These are phyloP conservation scores for Argentina silus DNA, from an alignment of 2,797 vertebrate genomes.

Conservation along the genomic window DNA sequence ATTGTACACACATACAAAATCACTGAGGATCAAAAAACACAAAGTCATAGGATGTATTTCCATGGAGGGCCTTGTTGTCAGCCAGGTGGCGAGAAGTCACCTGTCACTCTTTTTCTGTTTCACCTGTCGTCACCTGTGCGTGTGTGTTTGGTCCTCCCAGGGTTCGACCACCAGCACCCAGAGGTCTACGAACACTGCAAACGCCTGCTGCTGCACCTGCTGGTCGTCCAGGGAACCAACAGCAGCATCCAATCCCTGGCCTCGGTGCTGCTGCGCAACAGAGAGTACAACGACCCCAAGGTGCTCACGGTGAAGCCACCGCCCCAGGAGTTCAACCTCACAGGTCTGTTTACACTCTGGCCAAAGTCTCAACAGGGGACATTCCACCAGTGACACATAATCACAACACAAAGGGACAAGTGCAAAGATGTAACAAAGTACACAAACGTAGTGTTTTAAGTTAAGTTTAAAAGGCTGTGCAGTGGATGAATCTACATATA, in stretches of 20 bases:
- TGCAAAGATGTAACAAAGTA: no score
- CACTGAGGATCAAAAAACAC: no score
- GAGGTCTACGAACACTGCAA: slow-evolving; percentile 99
- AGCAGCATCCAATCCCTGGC: slow-evolving; percentile 91
- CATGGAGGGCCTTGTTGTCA: no score
- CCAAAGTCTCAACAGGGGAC: neutral
- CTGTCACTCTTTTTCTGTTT: neutral
- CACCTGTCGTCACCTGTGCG: neutral
- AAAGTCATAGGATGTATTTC: no score
- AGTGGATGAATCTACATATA: no score
- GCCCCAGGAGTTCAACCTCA: slow-evolving; percentile 90
- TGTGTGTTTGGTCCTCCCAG: slow-evolving; percentile 63
- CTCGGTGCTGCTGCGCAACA: slow-evolving; percentile 93
- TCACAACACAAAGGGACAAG: no score
- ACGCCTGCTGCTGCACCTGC: slow-evolving; percentile 92
- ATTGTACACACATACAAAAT: no score
- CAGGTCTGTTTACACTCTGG: slow-evolving; percentile 78
- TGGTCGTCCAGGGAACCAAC: slow-evolving; percentile 91
- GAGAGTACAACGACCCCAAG: slow-evolving; percentile 92
- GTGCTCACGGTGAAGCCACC: slow-evolving; percentile 91
- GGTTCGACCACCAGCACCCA: slow-evolving; percentile 97
- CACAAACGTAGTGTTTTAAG: no score
- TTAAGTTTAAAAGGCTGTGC: no score
- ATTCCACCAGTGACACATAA: no score
- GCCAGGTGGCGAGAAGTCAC: neutral